Percentiles rank a stretch among this genome's conserved stretches.
These are phyloP conservation scores for Leptinotarsa haldemani DNA, from an alignment of 2,888 invertebrate genomes.

Conservation along the genomic window DNA sequence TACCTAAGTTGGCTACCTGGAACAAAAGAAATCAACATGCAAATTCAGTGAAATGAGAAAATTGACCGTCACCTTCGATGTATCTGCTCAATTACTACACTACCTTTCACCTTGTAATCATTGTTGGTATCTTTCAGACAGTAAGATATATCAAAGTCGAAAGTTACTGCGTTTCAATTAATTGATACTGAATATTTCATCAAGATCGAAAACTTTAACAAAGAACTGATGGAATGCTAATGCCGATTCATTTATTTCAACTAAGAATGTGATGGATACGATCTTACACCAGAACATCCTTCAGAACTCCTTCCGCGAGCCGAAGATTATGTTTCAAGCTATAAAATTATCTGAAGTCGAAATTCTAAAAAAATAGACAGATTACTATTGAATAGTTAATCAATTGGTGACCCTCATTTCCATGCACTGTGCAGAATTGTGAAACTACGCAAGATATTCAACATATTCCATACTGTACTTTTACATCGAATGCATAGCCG, in stretches of 20 bases:
- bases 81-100: conserved; percentile 62
- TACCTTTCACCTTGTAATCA: conserved; percentile 43
- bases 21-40: conserved; percentile 66
- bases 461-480: conserved; percentile 30
- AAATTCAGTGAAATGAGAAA: conserved; percentile 22
- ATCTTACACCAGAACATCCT: neutral
- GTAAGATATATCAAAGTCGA: neutral
- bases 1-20: conserved; percentile 86
- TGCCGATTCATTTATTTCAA: neutral
- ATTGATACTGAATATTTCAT: too few relatives aligned
- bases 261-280: neutral
- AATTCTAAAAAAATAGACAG: too few relatives aligned
- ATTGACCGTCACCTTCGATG: conserved; percentile 43
- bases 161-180: too few relatives aligned
- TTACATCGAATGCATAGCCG: conserved; percentile 26
- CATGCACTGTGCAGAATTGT: conserved; percentile 45
- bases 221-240: neutral
- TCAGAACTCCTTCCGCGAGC: neutral
- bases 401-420: conserved; percentile 46
- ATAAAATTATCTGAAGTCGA: neutral
- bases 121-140: neutral
- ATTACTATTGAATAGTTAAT: conserved; percentile 32
- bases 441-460: conserved; percentile 12
- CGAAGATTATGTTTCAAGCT: neutral
- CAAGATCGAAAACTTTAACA: too few relatives aligned